These are phyloP conservation scores for Pachycephala philippinensis DNA, from an alignment of 2,113 vertebrate species.

Conservation along the genomic window DNA sequence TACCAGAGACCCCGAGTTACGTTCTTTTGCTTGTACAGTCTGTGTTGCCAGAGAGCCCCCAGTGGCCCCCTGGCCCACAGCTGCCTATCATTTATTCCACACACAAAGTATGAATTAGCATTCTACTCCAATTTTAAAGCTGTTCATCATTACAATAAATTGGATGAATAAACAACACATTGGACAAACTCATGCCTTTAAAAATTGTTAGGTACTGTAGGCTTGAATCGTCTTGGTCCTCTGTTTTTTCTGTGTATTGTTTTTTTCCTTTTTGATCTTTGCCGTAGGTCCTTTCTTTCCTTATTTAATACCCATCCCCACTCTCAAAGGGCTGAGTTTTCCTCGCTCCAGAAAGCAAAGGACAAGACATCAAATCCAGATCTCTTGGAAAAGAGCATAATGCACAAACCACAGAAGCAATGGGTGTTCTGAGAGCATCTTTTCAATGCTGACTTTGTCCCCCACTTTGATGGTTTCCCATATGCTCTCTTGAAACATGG, in stretches of 20 bases:
- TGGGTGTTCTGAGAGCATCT: background rate
- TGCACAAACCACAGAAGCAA: slow-evolving; percentile 47
- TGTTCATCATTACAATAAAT: slow-evolving; percentile 50
- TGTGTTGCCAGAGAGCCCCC: background rate
- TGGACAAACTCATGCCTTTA: slow-evolving; percentile 18
- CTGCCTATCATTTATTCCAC: slow-evolving; percentile 48
- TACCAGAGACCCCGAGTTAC: background rate
- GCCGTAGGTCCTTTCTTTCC: slow-evolving; percentile 17
- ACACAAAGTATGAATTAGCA: slow-evolving; percentile 27
- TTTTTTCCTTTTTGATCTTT: slow-evolving; percentile 34
- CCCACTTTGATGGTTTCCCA: slow-evolving; percentile 1
- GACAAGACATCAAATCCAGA: slow-evolving; percentile 62
- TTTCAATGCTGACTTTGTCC: background rate
- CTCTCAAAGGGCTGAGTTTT: background rate
- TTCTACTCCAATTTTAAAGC: slow-evolving; percentile 46
- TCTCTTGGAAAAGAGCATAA: slow-evolving; percentile 34
- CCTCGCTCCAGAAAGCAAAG: slow-evolving; percentile 1
- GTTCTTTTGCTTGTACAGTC: background rate
- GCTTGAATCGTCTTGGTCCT: background rate
- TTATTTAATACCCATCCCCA: background rate
- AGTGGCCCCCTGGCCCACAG: background rate
- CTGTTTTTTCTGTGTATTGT: background rate
- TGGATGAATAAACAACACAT: slow-evolving; percentile 38
- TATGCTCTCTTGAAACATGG: background rate
- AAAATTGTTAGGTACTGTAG: slow-evolving; percentile 33